Evolutionary conservation across 2,113 vertebrate genomes (phyloP), one percentile per base, ranked within the genome.

Genomic region (Heliornis fulica): DNA sequence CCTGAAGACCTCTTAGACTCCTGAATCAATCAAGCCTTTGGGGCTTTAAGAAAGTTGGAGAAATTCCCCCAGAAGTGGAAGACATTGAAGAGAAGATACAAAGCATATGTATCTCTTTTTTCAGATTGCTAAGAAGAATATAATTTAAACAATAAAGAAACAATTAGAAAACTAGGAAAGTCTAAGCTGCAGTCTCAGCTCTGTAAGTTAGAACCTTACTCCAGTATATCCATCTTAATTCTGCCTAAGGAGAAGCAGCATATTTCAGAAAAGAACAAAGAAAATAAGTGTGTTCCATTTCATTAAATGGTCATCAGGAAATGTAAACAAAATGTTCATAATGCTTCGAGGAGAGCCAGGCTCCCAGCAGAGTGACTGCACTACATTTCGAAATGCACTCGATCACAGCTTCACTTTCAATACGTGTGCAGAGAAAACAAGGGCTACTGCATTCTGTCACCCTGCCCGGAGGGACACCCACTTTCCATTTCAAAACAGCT

Each of bases 281-380:
- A 9, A 90, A 71, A 60, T 10, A 14, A 5, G 77, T 68, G 28
- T 51, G 31, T 83, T 96, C 29, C 41, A 11, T 93, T 91, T 91
- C 70, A 89, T 75, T 89, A 89, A 94, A 69, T 87, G 84, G 66
- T 91, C 93, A 93, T 94, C 81, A 79, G 70, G 57, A 96, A 87
- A 50, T 66, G 34, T 88, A 87, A 93, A 80, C 50, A 88, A 88
- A 95, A 83, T 88, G 50, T 65, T 72, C 72, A 11, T 50, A 85
- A 63, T 77, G 50, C 70, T 88, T 54, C 54, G 63, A 46, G 87
- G 93, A 41, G 75, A 93, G 13, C 26, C 40, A 66, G 61, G 34
- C 50, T 96, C 41, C 84, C 45, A 83, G 20, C 43, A 89, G 77
- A 68, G 81, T 41, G 70, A 60, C 53, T 75, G 71, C 61, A 21